Evolutionary conservation across 2,797 vertebrate genomes (phyloP).

Genomic region (Coluber constrictor): DNA sequence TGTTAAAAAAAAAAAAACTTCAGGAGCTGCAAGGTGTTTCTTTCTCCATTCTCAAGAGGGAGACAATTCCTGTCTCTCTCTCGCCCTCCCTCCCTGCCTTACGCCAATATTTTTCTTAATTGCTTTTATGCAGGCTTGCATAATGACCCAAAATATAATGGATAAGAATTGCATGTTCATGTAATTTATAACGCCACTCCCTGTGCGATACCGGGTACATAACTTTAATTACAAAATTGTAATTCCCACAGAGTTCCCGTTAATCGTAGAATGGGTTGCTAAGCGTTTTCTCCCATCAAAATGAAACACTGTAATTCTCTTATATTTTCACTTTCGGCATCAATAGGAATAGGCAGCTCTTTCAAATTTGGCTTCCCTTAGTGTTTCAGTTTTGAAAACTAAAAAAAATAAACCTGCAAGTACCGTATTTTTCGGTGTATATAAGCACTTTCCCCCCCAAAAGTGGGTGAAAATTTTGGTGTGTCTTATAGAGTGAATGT

Average conservation of each 20-base stretch:
- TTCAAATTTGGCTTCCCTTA: not conserved
- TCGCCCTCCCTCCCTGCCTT: not conserved
- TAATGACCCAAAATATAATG: not conserved
- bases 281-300: not conserved
- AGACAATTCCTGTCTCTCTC: not conserved
- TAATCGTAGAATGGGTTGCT: not conserved
- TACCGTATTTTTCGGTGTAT: no score
- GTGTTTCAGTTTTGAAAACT: not conserved
- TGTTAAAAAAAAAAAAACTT: constrained; percentile 28
- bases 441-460: no score
- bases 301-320: not conserved
- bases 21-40: constrained; percentile 19
- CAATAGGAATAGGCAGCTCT: not conserved
- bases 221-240: not conserved
- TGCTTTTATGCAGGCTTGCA: not conserved
- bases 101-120: constrained; percentile 3
- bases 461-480: no score
- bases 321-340: not conserved
- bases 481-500: no score
- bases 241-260: no score
- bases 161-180: not conserved
- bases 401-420: not conserved
- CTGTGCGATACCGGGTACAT: not conserved
- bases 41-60: not conserved
- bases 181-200: not conserved